Percentiles rank a stretch among this genome's conserved stretches.
These are phyloP conservation scores for Apteryx mantelli DNA, from an alignment of 2,113 vertebrate genomes.

Conservation along the genomic window DNA sequence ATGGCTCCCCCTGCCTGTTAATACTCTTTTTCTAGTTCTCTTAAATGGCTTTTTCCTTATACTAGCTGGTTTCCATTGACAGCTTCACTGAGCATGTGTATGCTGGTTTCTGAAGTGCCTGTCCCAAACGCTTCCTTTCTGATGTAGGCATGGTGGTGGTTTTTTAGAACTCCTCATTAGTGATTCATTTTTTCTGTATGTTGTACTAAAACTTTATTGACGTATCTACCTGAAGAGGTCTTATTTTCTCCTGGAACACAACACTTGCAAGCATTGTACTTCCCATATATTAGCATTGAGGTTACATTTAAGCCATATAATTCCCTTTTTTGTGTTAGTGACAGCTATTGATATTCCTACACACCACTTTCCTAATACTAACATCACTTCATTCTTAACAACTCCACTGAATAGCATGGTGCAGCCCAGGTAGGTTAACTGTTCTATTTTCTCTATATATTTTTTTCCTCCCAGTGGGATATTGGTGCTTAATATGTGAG, in stretches of 20 bases:
- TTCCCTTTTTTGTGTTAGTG: not conserved
- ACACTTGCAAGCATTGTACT: not conserved
- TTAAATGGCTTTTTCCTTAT: not conserved
- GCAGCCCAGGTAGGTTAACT: not conserved
- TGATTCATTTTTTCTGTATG: not conserved
- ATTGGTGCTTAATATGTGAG: not conserved
- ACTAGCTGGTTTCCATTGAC: not conserved
- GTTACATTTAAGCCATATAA: not conserved
- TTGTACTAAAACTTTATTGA: not conserved
- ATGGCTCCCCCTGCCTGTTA: not conserved
- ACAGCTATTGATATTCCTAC: not conserved
- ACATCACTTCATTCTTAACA: not conserved
- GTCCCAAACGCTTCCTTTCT: accelerated
- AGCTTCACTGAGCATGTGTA: not conserved
- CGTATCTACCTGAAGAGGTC: not conserved
- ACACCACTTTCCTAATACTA: not conserved
- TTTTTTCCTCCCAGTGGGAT: not conserved
- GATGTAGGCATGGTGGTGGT: not conserved
- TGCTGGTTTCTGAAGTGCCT: not conserved
- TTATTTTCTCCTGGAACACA: not conserved
- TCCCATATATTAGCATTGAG: not conserved
- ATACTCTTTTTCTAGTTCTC: not conserved
- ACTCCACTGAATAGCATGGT: not conserved
- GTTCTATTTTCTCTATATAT: not conserved
- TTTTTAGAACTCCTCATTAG: not conserved